These are phyloP conservation scores for Plecturocebus donacophilus DNA, from an alignment of 2,113 vertebrate species.

Conservation along the genomic window DNA sequence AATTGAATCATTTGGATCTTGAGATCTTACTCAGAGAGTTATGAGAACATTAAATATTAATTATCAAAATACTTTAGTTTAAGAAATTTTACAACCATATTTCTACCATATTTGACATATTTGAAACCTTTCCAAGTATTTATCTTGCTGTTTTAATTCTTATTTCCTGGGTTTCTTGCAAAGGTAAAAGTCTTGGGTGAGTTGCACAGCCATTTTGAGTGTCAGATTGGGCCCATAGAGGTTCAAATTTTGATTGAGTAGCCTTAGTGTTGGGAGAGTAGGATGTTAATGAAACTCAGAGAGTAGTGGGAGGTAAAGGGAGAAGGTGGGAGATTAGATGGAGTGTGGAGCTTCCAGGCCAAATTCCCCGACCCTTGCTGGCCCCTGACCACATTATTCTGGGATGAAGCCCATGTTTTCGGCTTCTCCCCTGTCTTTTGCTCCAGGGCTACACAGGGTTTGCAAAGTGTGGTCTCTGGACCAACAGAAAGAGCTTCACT, in stretches of 20 bases:
- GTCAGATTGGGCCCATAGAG: too few relatives aligned
- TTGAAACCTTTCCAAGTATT: neutral
- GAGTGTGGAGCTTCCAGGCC: fast-evolving
- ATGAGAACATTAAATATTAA: neutral
- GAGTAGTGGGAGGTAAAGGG: neutral
- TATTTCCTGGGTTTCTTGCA: neutral
- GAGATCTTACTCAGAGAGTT: neutral
- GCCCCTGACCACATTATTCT: neutral
- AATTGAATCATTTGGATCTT: neutral
- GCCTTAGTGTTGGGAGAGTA: neutral
- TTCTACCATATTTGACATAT: neutral
- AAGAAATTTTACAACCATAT: neutral
- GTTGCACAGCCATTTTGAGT: neutral
- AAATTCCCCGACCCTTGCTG: fast-evolving
- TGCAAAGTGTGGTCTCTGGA: neutral
- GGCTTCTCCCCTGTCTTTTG: neutral
- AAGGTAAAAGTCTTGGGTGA: neutral
- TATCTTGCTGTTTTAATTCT: neutral
- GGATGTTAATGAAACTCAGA: neutral
- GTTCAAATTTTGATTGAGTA: neutral
- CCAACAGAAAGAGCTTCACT: fast-evolving
- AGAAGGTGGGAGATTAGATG: neutral
- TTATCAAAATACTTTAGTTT: neutral
- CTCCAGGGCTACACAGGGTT: neutral
- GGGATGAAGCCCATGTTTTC: neutral